Evolutionary conservation across 2,797 vertebrate species (phyloP).

Genomic region (Sebastes taczanowskii): DNA sequence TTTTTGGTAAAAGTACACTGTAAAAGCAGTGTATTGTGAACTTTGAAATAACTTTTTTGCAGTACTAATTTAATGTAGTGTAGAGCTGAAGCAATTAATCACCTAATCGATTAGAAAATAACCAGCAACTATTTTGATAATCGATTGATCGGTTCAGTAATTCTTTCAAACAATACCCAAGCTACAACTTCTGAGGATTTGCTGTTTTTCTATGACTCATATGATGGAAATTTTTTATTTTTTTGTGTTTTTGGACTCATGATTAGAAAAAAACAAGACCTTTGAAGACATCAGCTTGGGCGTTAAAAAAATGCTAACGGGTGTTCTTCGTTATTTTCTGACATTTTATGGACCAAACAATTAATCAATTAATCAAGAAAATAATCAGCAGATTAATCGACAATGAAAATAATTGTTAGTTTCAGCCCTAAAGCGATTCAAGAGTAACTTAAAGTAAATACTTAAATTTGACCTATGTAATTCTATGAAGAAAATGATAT

Average conservation of each 20-base stretch:
- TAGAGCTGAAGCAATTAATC: not conserved
- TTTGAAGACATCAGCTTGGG: too few species aligned
- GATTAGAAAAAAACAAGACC: too few species aligned
- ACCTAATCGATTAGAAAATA: not conserved
- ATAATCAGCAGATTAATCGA: not conserved
- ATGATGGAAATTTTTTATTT: too few species aligned
- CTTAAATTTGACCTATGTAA: fast-evolving
- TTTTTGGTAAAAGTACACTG: not conserved
- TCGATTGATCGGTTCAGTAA: not conserved
- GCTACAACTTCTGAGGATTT: too few species aligned
- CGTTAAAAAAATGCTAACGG: not conserved
- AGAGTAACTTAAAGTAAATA: not conserved
- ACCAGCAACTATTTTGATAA: not conserved
- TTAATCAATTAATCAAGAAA: not conserved
- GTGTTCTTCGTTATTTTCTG: not conserved
- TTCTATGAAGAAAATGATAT: not conserved
- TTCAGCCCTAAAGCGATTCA: not conserved
- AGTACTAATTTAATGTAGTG: not conserved
- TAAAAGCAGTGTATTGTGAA: not conserved
- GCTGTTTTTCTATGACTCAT: too few species aligned
- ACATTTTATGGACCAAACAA: not conserved
- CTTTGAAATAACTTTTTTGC: not conserved
- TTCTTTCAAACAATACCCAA: not conserved
- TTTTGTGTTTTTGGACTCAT: not conserved
- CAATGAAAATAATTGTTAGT: not conserved